These are phyloP conservation scores for Epiblema foenella DNA, from an alignment of 2,888 invertebrate species.

Conservation along the genomic window DNA sequence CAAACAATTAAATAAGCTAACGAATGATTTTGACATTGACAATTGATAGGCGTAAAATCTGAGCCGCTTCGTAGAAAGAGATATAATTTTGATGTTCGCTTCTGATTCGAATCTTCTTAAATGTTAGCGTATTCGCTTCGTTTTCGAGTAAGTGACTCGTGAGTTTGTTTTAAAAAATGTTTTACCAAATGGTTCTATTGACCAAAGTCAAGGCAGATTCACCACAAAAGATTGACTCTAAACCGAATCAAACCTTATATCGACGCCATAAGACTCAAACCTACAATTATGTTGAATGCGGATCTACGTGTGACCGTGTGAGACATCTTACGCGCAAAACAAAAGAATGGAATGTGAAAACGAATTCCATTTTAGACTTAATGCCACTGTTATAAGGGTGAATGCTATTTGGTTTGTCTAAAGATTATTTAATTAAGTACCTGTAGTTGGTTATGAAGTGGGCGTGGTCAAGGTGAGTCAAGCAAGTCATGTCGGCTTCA, in stretches of 20 bases:
- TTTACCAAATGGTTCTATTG: neutral
- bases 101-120: too few relatives aligned
- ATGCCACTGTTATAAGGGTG: neutral
- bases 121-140: too few relatives aligned
- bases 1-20: too few relatives aligned
- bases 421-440: neutral
- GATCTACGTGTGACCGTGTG: constrained; percentile 18
- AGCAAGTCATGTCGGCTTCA: constrained; percentile 11
- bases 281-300: neutral
- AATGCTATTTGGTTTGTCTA: neutral
- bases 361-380: neutral
- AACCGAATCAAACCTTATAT: neutral
- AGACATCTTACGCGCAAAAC: neutral
- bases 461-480: constrained; percentile 15
- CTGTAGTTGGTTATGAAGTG: constrained; percentile 3
- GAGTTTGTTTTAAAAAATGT: neutral
- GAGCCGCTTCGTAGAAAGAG: too few relatives aligned
- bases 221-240: neutral
- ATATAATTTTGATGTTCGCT: too few relatives aligned
- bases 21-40: too few relatives aligned
- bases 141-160: too few relatives aligned
- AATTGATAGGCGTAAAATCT: too few relatives aligned
- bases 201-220: constrained; percentile 8
- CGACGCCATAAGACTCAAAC: neutral
- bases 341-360: neutral